A percentile compares a stretch with the other conserved stretches of the same genome.
These are phyloP conservation scores for Sipunculus nudus DNA, from an alignment of 2,888 invertebrate species.

Conservation along the genomic window DNA sequence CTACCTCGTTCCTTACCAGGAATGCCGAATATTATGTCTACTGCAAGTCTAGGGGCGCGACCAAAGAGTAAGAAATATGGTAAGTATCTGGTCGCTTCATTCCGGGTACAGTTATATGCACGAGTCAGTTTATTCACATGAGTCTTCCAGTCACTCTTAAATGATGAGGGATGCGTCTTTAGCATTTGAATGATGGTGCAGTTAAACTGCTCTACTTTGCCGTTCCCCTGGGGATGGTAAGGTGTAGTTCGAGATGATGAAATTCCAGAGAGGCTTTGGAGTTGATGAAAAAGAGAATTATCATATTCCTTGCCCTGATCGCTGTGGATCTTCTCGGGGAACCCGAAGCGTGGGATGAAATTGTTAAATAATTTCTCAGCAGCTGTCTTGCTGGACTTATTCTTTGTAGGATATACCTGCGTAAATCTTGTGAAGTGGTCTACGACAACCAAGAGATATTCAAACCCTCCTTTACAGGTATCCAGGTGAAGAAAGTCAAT, in stretches of 20 bases:
- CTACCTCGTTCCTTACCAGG: too few relatives aligned
- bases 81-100: slow-evolving; percentile 2
- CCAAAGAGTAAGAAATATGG: slow-evolving; percentile 10
- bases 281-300: neutral
- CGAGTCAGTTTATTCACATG: slow-evolving; percentile 30
- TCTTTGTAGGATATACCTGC: slow-evolving; percentile 22
- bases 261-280: neutral
- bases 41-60: neutral
- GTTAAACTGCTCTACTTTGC: slow-evolving; percentile 41
- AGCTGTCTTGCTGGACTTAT: slow-evolving; percentile 26
- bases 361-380: slow-evolving; percentile 29
- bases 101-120: slow-evolving; percentile 11
- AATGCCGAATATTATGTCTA: slow-evolving; percentile 5
- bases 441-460: slow-evolving; percentile 31
- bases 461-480: slow-evolving; percentile 16
- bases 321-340: slow-evolving; percentile 8
- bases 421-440: slow-evolving; percentile 34
- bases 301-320: slow-evolving; percentile 11
- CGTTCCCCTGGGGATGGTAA: slow-evolving; percentile 28
- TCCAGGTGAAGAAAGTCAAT: slow-evolving; percentile 31
- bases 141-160: slow-evolving; percentile 34
- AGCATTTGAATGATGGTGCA: slow-evolving; percentile 34
- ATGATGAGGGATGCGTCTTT: slow-evolving; percentile 18
- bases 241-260: slow-evolving; percentile 10
- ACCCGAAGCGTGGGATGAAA: slow-evolving; percentile 28